Conservation (phyloP, 2,888 invertebrate species). For the Microplitis manilae region DNA sequence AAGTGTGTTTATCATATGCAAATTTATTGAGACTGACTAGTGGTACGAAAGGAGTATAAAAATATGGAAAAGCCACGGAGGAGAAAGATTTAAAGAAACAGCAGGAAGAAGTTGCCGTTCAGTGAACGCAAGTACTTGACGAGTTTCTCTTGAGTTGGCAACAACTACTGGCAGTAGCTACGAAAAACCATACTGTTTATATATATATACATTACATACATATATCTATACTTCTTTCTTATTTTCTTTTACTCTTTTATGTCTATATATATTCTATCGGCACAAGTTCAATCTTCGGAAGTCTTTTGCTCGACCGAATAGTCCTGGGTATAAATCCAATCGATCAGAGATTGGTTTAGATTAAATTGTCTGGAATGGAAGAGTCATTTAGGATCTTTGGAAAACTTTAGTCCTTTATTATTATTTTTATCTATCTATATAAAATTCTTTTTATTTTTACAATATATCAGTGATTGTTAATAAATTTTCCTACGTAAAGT, state of each 20-base stretch:
- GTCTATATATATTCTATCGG: slow-evolving; percentile 4
- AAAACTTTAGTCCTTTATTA: slow-evolving; percentile 1
- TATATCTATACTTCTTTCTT: not conserved
- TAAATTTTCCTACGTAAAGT: not conserved
- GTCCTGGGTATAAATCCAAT: slow-evolving; percentile 17
- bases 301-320: slow-evolving; percentile 28
- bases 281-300: slow-evolving; percentile 30
- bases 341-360: slow-evolving; percentile 28
- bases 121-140: slow-evolving; percentile 3
- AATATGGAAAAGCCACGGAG: slow-evolving; percentile 42
- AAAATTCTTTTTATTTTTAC: not conserved
- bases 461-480: not conserved
- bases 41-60: slow-evolving; percentile 36
- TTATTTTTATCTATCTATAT: not conserved
- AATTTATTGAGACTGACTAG: slow-evolving; percentile 51
- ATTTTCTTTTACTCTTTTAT: not conserved
- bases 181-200: not conserved
- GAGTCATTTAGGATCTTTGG: slow-evolving; percentile 16
- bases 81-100: slow-evolving; percentile 5
- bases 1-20: slow-evolving; percentile 60
- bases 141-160: slow-evolving; percentile 8
- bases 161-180: slow-evolving; percentile 10
- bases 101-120: not conserved
- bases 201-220: not conserved
- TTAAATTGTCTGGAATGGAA: slow-evolving; percentile 34